Base-by-base conservation (phyloP, 2,888 invertebrate genomes). In the Lepeophtheirus nordmannii region DNA sequence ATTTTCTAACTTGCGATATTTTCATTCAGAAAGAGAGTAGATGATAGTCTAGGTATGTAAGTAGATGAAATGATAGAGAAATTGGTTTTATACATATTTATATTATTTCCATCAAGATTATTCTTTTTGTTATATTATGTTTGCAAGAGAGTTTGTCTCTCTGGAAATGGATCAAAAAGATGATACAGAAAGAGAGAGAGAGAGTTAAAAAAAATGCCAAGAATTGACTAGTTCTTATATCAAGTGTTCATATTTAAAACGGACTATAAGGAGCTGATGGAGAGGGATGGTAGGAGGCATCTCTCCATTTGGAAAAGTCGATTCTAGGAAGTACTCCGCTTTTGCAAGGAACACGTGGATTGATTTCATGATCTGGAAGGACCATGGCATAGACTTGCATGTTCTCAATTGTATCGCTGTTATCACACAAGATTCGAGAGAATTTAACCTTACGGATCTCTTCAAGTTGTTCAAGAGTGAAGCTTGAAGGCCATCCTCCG, bases 331-430 rank as follows among this genome's bases (percentile, higher is more conserved):
- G 81, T 62, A 91, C 81, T 69, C 89, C 89, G 72, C 89, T 89
- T 76, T 85, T 83, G 77, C 92, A 92, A 10, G 91, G 89, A 69
- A 91, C 90, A 72, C 91, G 82, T n/a, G 91, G 91, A 77, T 91
- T 91, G 71, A 74, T 72, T 67, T 76, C 72, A 41, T 75, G 75
- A 70, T 78, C 75, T 11, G 77, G 75, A 23, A 75, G 72, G 11
- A 76, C 73, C 75, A 78, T 75, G n/a, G 75, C 74, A 70, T 74
- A 75, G 53, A 75, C 71, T 70, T 78, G 78, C 41, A 65, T 46
- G 9, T 73, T 74, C 40, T 75, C 73, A 40, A 78, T 74, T 68
- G 75, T 73, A 69, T 78, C 78, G 3, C 75, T 73, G 67, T 75
- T 76, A 69, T 78, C 77, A 70, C 78, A 78, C 9, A 78, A 69